Base-by-base conservation (phyloP, 1,140 invertebrate species). In the Pollicipes pollicipes region DNA sequence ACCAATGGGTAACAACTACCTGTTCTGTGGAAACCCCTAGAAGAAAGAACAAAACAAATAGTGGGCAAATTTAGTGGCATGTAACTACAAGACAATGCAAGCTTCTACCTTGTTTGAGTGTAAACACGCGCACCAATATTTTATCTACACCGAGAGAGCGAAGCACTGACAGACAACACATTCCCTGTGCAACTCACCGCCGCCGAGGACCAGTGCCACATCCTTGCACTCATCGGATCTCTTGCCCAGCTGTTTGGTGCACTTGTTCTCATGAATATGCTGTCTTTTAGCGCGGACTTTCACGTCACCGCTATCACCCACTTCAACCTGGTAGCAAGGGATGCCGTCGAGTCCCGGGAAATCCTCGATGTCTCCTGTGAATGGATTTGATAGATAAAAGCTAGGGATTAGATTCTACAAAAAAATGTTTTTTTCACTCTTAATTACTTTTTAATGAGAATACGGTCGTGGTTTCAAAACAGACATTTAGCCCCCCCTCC, bases 331-430 rank as follows among this genome's bases (percentile, higher is more conserved):
- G 79, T 89, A 96, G 75, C 88, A 90, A 0, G 93, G 93, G 71
- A 98, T 76, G 64, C 90, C 91, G 79, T 97, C 93, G 67, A 97
- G 83, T 3, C 94, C 94, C 68, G 93, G 91, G 78, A 90, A 95
- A 78, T 95, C 92, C 83, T 95, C 92, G 76, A 96, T 95, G 75
- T 96, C 93, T 83, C 87, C 87, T 88, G 78, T 31, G 80, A 80
- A 73, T 21, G 32, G 64, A 66, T 32, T 58, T 13, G 16, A 30
- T n/a, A 32, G 30, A 70, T 10, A 71, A 3, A 32, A 27, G 16
- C 58, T 26, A 66, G 63, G 3, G 24, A 13, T 10, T 24, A 45
- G 10, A 45, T 24, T 13, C 37, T 13, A 13, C 10, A 10, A 45
- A 10, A 45, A 10, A 45, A 10, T 13, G n/a, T n/a, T 24, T 13